A percentile compares a stretch with the other conserved stretches of the same genome.
Conservation (phyloP, 1,140 invertebrate species). For the Thalassaphorura encarpata region DNA sequence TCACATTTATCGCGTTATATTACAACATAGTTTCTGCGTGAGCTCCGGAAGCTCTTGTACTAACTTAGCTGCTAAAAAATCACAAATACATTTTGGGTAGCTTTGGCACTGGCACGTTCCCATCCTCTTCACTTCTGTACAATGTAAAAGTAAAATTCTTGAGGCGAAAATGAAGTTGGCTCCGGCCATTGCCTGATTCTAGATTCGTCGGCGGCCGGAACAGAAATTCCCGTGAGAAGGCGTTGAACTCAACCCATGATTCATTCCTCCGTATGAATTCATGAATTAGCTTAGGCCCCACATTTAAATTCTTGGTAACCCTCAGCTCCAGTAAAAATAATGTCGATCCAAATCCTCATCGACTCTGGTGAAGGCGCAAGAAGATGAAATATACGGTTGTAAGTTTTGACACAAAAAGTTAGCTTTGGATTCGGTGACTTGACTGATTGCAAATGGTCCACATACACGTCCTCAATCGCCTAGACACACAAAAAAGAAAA, state of each 20-base stretch:
- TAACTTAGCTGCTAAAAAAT: no score
- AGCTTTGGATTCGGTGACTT: constrained; percentile 81
- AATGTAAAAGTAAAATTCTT: background rate
- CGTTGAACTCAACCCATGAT: background rate
- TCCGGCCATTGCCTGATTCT: no score
- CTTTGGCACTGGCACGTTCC: no score
- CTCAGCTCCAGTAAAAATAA: constrained; percentile 79
- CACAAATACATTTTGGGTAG: no score
- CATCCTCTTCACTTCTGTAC: no score
- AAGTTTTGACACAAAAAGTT: constrained; percentile 94
- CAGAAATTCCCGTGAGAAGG: background rate
- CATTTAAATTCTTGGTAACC: constrained; percentile 65
- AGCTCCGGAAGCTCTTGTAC: no score
- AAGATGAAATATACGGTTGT: constrained; percentile 75
- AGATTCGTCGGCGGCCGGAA: no score
- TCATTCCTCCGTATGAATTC: background rate
- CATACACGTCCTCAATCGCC: constrained; percentile 94
- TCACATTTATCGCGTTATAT: no score
- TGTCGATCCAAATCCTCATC: constrained; percentile 95
- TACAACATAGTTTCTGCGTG: no score
- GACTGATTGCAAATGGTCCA: constrained; percentile 85
- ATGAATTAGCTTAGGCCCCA: constrained; percentile 10
- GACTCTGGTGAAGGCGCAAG: constrained; percentile 88
- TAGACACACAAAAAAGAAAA: constrained; percentile 42
- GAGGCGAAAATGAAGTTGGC: no score